Base-by-base conservation (phyloP, 2,888 invertebrate genomes). In the Onthophagus sagittarius region DNA sequence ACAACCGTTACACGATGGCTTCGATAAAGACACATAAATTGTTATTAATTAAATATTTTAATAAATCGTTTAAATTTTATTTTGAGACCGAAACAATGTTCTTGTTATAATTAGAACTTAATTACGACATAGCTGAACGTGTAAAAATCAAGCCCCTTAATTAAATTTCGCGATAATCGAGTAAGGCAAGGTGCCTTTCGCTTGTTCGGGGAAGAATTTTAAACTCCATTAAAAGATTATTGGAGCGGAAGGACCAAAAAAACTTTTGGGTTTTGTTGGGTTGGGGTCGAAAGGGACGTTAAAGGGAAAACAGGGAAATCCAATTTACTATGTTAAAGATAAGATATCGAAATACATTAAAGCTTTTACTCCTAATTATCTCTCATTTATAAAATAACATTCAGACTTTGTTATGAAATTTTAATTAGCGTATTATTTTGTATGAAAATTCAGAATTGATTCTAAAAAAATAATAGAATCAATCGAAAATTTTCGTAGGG, bases 1-100 rank as follows among this genome's bases (percentile, higher is more conserved):
- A 80, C 87, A 88, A 78, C 78, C 79, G 5, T 77, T 78, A 63
- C 86, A 88, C 23, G 39, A n/a, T 65, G 63, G 39, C 0, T 23
- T 23, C 15, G 70, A 15, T 9, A 39, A 70, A 39, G 67, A 67
- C 23, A 67, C 67, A 32, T 67, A 67, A 32, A 67, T 6, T 15
- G 15, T 64, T 15, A 23, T 23, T 23, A 23, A 23, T 23, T 23
- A 23, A 23, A 23, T 23, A 2, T 3, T 23, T 23, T 23, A 23
- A 23, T 23, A 23, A 23, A 23, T n/a, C n/a, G n/a, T n/a, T n/a
- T n/a, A 23, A 2, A 23, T 23, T 23, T 23, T 23, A 23, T 23
- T 23, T 23, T 23, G 2, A 23, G 23, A 23, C 2, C 23, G 23
- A 23, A 23, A 23, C 23, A 23, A 23, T 4, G 2, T 53, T 11